Base-by-base conservation (phyloP, 2,888 invertebrate genomes). In the Netelia melanura region DNA sequence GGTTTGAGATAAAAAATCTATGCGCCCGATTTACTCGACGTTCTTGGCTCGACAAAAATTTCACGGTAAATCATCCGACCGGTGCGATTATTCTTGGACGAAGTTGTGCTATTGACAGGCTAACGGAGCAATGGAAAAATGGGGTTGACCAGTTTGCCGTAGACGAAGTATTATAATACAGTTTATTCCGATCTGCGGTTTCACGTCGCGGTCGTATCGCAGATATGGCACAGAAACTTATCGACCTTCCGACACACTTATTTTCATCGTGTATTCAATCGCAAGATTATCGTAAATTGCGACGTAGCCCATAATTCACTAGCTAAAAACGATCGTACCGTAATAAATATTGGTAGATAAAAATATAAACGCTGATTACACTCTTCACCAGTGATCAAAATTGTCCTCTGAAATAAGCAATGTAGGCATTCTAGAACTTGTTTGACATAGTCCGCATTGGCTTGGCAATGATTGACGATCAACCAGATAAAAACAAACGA, bases 31-130 rank as follows among this genome's bases (percentile, higher is more conserved):
- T 65, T 70, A 62, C 61, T 64, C 48, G 67, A 48, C 21, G 54
- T 14, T 79, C 56, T 70, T 70, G 74, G 68, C 70, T 21, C 68
- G 64, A 79, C 64, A 83, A 23, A 70, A 79, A 83, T 70, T 80
- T 64, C 23, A 70, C 68, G 62, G 64, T 83, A 83, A 83, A 79
- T 83, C 83, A 64, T 44, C 30, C 61, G 54, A 62, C 17, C 78
- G 72, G 62, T 56, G 75, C n/a, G 70, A 79, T 79, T 52, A 81
- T 81, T 76, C 64, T 70, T 56, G 43, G 77, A 44, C 23, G 9
- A 17, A 75, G 67, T 65, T 77, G 70, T 84, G 84, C 14, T 71
- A 81, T 81, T 77, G 84, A 84, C 84, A 81, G 77, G 67, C 17
- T 72, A 68, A 79, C 78, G 68, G 58, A 68, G 38, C 43, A 21